Evolutionary conservation across 1,140 invertebrate species (phyloP).

Genomic region (Cyclina sinensis): DNA sequence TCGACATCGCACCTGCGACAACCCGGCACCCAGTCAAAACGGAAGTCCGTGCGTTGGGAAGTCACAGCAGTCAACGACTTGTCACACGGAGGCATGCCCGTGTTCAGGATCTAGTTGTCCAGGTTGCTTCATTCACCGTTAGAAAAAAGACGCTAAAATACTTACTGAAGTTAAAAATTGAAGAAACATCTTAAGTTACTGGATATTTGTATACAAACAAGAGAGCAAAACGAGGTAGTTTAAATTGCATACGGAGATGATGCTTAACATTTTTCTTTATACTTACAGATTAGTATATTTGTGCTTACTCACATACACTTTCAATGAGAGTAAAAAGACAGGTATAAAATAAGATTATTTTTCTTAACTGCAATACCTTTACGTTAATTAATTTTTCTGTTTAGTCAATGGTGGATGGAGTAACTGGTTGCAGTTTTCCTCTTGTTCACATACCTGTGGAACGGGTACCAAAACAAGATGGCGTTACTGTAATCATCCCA

Average conservation of each 20-base stretch:
- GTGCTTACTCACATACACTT: too few relatives aligned
- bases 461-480: constrained; percentile 89
- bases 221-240: too few relatives aligned
- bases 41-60: constrained; percentile 25
- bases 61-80: background rate
- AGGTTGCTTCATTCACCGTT: too few relatives aligned
- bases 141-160: too few relatives aligned
- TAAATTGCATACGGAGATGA: too few relatives aligned
- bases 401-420: constrained; percentile 89
- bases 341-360: too few relatives aligned
- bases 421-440: constrained; percentile 89
- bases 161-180: background rate
- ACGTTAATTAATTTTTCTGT: too few relatives aligned
- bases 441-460: constrained; percentile 90
- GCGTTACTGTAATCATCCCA: constrained; percentile 89
- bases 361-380: too few relatives aligned
- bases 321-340: too few relatives aligned
- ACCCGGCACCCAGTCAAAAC: constrained; percentile 22
- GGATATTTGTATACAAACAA: too few relatives aligned
- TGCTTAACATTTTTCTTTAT: too few relatives aligned
- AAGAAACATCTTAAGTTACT: background rate
- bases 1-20: constrained; percentile 23
- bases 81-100: constrained; percentile 55
- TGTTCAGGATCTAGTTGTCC: constrained; percentile 46
- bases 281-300: too few relatives aligned